A percentile compares a stretch with the other conserved stretches of the same genome.
Evolutionary conservation across 2,888 invertebrate genomes (phyloP).

Genomic region (Graphium colonna): DNA sequence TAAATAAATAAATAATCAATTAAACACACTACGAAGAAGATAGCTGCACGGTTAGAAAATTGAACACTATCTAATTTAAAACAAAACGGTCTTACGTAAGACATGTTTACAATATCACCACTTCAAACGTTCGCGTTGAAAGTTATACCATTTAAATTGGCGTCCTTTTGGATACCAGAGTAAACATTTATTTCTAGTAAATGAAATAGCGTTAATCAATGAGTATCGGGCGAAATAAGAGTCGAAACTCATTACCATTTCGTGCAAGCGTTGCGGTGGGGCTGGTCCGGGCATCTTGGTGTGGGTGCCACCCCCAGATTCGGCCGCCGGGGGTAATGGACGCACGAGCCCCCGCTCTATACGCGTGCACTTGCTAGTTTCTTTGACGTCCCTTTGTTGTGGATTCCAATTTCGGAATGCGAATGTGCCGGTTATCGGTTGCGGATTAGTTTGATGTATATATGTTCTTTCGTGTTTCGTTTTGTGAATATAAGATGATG

Average conservation of each 20-base stretch:
- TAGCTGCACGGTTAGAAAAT: too few species aligned
- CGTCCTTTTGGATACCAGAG: too few species aligned
- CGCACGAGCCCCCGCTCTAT: constrained; percentile 71
- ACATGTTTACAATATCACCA: too few species aligned
- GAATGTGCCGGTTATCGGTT: constrained; percentile 38
- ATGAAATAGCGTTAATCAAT: too few species aligned
- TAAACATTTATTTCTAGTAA: too few species aligned
- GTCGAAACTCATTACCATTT: constrained; percentile 70
- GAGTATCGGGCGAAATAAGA: constrained; percentile 39
- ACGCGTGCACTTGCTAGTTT: constrained; percentile 76
- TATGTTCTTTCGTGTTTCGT: not conserved
- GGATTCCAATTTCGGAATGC: constrained; percentile 69
- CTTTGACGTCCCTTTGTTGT: constrained; percentile 74
- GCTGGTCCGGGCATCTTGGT: constrained; percentile 77
- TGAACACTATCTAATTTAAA: too few species aligned
- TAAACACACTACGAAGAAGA: too few species aligned
- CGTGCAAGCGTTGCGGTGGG: constrained; percentile 58
- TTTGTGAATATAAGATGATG: not conserved
- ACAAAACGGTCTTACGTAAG: too few species aligned
- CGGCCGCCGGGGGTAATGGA: constrained; percentile 64
- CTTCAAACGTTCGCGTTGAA: too few species aligned
- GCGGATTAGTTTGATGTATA: constrained; percentile 32
- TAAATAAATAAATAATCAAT: too few species aligned
- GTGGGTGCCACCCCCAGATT: constrained; percentile 53
- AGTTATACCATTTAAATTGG: too few species aligned